Conservation (phyloP, 2,888 invertebrate species). For the Nomada fucata region DNA sequence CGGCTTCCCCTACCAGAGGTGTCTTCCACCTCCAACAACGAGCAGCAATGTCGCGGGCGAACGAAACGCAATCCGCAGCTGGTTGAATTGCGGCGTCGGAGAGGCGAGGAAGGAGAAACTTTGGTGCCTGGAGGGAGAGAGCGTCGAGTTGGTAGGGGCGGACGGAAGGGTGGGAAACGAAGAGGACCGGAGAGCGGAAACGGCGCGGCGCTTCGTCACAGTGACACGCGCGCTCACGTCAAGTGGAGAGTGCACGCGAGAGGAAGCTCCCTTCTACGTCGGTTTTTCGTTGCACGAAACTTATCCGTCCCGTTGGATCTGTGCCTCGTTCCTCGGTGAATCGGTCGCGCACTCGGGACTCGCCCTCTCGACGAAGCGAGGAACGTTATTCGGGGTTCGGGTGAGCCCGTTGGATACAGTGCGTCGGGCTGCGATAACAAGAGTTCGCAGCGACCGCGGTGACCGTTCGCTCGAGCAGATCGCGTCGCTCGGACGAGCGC, state of each 20-base stretch:
- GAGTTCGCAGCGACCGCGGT: neutral
- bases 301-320: neutral
- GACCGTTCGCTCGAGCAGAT: neutral
- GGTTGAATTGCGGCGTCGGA: conserved; percentile 74
- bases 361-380: too few species aligned
- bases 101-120: conserved; percentile 74
- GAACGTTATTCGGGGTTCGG: neutral
- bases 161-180: conserved; percentile 35
- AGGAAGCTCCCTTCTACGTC: conserved; percentile 51
- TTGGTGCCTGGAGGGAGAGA: conserved; percentile 38
- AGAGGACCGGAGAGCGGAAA: conserved; percentile 82
- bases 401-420: neutral
- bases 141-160: conserved; percentile 55
- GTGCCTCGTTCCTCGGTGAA: neutral
- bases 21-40: conserved; percentile 44
- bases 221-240: conserved; percentile 84
- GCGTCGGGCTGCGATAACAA: neutral
- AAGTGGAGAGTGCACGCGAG: conserved; percentile 79
- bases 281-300: neutral
- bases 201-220: conserved; percentile 82
- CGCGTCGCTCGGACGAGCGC: too few species aligned
- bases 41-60: conserved; percentile 46
- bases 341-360: neutral
- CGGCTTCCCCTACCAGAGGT: conserved; percentile 42
- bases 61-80: conserved; percentile 52